A percentile compares a stretch with the other conserved stretches of the same genome.
Evolutionary conservation across 2,888 invertebrate genomes (phyloP).

Genomic region (Conistra vaccinii): DNA sequence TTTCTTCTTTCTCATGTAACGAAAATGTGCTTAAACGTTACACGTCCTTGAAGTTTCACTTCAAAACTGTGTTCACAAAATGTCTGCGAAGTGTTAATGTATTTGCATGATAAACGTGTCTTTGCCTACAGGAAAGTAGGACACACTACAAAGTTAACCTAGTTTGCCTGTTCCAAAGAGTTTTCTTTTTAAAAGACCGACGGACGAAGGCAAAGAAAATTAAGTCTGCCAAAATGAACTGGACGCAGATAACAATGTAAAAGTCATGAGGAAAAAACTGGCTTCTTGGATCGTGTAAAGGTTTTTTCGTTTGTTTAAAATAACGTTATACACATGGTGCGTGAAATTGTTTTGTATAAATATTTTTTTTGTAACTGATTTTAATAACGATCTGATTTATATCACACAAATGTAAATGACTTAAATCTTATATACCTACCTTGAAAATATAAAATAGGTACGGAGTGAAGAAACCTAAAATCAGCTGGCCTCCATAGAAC

Average conservation of each 20-base stretch:
- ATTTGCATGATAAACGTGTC: conserved; percentile 56
- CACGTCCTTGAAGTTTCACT: background rate
- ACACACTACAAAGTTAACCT: conserved; percentile 50
- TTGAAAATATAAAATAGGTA: background rate
- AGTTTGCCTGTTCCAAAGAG: conserved; percentile 30
- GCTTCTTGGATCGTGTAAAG: background rate
- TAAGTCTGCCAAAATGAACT: conserved; percentile 19
- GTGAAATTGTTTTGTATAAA: background rate
- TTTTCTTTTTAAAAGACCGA: conserved; percentile 20
- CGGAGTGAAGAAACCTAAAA: background rate
- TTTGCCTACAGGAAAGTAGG: conserved; percentile 40
- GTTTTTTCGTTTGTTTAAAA: too few species aligned
- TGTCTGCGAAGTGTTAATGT: conserved; percentile 32
- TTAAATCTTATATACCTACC: background rate
- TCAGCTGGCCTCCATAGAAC: background rate
- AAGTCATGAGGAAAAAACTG: background rate
- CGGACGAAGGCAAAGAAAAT: conserved; percentile 18
- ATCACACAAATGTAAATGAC: too few species aligned
- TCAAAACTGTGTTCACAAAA: background rate
- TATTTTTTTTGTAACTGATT: background rate
- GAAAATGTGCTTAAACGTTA: too few species aligned
- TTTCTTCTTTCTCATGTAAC: too few species aligned
- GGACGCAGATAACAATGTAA: background rate
- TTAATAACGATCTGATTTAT: too few species aligned
- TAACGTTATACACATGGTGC: background rate